Evolutionary conservation across 2,888 invertebrate species (phyloP), one percentile per base, ranked within the genome.

Genomic region (Synergus itoensis): DNA sequence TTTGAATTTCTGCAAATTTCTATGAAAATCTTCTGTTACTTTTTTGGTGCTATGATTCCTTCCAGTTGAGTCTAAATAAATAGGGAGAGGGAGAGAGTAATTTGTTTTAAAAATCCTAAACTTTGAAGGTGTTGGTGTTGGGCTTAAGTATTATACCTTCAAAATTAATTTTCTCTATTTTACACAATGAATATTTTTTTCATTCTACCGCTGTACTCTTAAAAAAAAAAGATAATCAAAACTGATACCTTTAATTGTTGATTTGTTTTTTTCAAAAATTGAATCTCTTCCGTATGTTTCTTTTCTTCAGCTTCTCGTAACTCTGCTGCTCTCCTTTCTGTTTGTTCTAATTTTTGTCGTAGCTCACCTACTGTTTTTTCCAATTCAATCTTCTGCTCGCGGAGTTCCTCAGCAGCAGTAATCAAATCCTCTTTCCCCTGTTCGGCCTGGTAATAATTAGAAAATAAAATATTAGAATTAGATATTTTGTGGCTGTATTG

Each of bases 21-120:
- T 7, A 7, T 14, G n/a, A 36, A 43, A 43, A 43, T 43, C 9
- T 53, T 41, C 41, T 76, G 78, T 94, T 94, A 98, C 93, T 98
- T 98, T 94, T 98, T 98, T 43, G 98, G 98, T 78, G 98, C 97
- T 86, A 98, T 98, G 86, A 98, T 98, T 86, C 98, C 98, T 93
- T 98, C 98, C 84, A 98, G 93, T 94, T 98, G 98, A 67, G 97
- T 96, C 96, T 96, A 93, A 89, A 87, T 86, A 83, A 81, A 36
- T 18, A 64, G 40, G 14, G 65, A 76, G 60, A 77, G 63, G 43
- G 43, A 75, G 63, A 62, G 43, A 28, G n/a, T 45, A 75, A 78
- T 43, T 78, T 67, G 40, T 43, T 64, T 43, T 43, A 62, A 57
- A 67, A 36, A 79, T 18, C 41, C 28, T 60, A 41, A 57, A 21